Evolutionary conservation across 2,113 vertebrate species (phyloP).

Genomic region (Cyphotilapia sp.): DNA sequence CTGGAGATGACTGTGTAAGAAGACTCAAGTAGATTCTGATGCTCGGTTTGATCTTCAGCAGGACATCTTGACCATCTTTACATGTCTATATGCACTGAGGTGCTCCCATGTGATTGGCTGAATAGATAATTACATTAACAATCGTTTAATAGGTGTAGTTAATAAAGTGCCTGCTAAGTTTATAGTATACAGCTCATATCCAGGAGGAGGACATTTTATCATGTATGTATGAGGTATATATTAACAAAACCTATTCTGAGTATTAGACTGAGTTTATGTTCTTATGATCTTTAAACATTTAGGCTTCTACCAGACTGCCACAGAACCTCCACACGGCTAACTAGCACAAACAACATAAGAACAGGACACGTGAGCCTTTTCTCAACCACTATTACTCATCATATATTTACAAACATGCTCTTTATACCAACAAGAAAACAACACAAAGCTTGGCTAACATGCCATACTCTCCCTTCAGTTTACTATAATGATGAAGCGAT

Average conservation of each 20-base stretch:
- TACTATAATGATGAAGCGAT: background rate
- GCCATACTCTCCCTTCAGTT: background rate
- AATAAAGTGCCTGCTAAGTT: background rate
- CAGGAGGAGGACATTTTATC: background rate
- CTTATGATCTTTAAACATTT: background rate
- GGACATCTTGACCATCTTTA: background rate
- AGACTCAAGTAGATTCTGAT: background rate
- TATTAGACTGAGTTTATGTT: background rate
- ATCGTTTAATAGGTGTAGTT: background rate
- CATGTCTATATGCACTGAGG: background rate
- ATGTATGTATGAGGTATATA: background rate
- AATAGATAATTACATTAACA: background rate
- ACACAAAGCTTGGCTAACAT: background rate
- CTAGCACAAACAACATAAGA: background rate
- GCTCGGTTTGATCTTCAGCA: background rate
- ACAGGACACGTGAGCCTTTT: background rate
- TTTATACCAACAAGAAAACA: background rate
- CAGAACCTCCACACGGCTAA: background rate
- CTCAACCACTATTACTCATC: background rate
- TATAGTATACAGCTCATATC: background rate
- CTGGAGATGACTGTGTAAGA: background rate
- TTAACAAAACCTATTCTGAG: background rate
- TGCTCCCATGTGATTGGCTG: background rate
- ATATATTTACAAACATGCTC: background rate
- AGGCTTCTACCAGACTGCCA: background rate